phyloP scores from a whole-genome alignment of 2,797 vertebrate species.

The Phaenicophaeus curvirostris region DNA sequence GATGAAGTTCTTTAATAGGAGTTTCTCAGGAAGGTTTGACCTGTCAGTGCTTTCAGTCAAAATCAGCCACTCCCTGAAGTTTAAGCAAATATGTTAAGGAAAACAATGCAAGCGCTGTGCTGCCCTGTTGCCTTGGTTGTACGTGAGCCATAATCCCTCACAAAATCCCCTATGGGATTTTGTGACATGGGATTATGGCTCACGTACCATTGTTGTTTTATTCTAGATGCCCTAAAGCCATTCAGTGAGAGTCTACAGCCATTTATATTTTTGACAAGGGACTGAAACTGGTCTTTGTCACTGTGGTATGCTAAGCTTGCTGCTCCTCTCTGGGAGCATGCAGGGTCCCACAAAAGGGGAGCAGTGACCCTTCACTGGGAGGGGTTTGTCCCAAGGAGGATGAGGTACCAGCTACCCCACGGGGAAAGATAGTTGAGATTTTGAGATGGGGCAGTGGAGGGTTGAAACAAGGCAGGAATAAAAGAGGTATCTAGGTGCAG shows the following conservation, averaged over 20 bases:
- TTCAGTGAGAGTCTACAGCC: not conserved
- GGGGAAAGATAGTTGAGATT: not conserved
- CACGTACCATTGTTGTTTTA: not conserved
- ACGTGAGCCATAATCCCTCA: too few species aligned
- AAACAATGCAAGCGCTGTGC: not conserved
- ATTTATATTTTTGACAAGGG: not conserved
- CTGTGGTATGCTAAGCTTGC: not conserved
- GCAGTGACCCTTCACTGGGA: not conserved
- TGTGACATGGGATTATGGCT: not conserved
- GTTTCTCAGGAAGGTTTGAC: not conserved
- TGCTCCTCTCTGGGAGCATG: accelerated
- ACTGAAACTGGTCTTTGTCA: not conserved
- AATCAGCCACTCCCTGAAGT: not conserved
- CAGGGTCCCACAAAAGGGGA: not conserved
- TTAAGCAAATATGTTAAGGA: not conserved
- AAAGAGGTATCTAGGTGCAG: not conserved
- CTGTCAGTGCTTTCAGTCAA: not conserved
- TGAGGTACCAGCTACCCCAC: not conserved
- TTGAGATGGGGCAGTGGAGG: not conserved
- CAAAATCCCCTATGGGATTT: too few species aligned
- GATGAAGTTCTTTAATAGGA: not conserved
- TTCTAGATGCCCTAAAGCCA: not conserved
- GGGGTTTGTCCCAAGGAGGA: not conserved
- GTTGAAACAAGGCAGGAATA: not conserved
- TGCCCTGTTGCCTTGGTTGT: accelerated